Base-by-base conservation (phyloP, 2,113 vertebrate species). In the Campylomormyrus tamandua region DNA sequence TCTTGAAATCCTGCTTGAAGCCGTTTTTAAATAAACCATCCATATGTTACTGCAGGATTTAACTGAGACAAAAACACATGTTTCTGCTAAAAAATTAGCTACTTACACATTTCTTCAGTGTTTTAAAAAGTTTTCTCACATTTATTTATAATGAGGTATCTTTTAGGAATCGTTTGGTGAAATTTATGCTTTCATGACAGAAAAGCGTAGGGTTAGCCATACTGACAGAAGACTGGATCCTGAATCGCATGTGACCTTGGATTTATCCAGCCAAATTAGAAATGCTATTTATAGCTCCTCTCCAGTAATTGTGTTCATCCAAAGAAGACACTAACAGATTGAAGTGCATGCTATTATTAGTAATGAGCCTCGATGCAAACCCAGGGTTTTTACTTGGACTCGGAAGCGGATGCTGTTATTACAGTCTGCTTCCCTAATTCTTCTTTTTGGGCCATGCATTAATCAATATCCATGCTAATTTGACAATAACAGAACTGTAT, bases 341-440 rank as follows among this genome's bases (percentile, higher is more conserved):
- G 24, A 88, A 77, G 62, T 74, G 66, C 62, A 77, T 88, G 62
- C 87, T 74, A 74, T 88, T 88, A 74, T 74, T 74, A 66, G 62
- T 15, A 24, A 88, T n/a, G 21, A 88, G 46, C 66, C 42, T 74
- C 31, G 3, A 27, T 74, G 42, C 87, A 21, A 46, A 24, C 24
- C 42, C 15, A 19, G 87, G 45, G 21, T 70, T n/a, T 88, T 39
- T 19, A 80, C 31, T 19, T 42, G 35, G 74, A 80, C 74, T 11
- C 13, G 6, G 17, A 17, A 10, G 15, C 5, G 2, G 74, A 80
- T 80, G 5, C 70, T 77, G 35, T 4, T 80, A 80, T 80, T 80
- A 42, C 17, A 19, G 17, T 17, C 17, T 19, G 31, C 5, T 80
- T 80, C n/a, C 15, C 5, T 39, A 35, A 42, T 80, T 80, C 35